Conservation (phyloP, 2,888 invertebrate species). For the Apantesis nais region DNA sequence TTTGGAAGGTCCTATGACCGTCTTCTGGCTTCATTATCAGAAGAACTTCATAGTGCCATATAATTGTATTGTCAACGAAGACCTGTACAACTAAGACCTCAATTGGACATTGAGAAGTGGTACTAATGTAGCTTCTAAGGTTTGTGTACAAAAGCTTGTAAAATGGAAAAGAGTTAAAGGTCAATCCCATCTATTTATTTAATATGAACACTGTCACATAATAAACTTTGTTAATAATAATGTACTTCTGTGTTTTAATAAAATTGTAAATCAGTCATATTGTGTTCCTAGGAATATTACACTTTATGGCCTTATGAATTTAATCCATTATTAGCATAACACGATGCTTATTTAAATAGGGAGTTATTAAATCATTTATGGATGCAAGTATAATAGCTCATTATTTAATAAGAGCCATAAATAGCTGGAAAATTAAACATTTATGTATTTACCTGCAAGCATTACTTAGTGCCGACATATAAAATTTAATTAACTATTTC, state of each 20-base stretch:
- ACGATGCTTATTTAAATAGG: background rate
- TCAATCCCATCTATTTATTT: background rate
- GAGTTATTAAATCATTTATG: slow-evolving; percentile 7
- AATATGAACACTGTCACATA: background rate
- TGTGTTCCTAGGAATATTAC: background rate
- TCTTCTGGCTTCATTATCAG: background rate
- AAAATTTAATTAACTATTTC: background rate
- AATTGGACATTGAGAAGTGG: background rate
- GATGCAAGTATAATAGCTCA: background rate
- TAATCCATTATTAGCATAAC: background rate
- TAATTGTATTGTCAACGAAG: too few species aligned
- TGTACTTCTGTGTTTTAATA: background rate
- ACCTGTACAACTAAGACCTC: background rate
- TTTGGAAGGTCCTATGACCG: background rate
- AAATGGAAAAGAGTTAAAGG: background rate
- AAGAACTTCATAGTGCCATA: background rate
- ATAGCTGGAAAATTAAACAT: slow-evolving; percentile 1
- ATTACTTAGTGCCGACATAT: background rate
- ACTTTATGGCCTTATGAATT: background rate
- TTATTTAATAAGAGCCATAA: background rate
- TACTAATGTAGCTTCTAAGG: background rate
- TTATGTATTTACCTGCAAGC: background rate
- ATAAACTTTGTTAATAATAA: background rate
- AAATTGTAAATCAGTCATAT: background rate
- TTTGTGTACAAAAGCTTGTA: background rate